These are phyloP conservation scores for Drosophila austrosaltans DNA, from an alignment of 2,888 invertebrate genomes.

Conservation along the genomic window DNA sequence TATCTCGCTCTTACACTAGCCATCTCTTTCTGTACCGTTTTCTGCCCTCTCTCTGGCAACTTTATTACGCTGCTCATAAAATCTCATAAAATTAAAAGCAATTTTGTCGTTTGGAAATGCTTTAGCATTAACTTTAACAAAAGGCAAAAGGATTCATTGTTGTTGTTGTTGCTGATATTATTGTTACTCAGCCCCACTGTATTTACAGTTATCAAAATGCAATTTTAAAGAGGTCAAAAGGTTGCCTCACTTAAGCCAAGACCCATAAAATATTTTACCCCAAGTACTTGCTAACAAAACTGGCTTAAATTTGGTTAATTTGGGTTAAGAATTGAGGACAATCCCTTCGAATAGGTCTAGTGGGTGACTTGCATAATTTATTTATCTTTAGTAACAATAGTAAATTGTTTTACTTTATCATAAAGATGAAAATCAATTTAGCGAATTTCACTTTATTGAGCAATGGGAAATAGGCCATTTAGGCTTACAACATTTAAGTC, in stretches of 20 bases:
- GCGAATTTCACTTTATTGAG: neutral
- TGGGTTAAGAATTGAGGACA: neutral
- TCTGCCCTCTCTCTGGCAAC: slow-evolving; percentile 20
- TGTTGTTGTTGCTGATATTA: slow-evolving; percentile 7
- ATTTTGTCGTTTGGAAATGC: slow-evolving; percentile 53
- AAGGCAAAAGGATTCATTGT: slow-evolving; percentile 28
- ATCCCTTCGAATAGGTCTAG: no score
- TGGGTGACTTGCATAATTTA: no score
- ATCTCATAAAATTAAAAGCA: slow-evolving; percentile 73
- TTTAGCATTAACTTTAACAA: slow-evolving; percentile 45
- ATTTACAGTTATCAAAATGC: slow-evolving; percentile 22
- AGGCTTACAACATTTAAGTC: slow-evolving; percentile 5
- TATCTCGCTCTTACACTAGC: slow-evolving; percentile 15
- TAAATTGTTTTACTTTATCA: neutral
- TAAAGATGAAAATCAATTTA: neutral
- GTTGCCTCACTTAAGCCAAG: slow-evolving; percentile 9
- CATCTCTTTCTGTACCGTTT: neutral
- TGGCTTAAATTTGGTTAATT: neutral
- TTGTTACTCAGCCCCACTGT: neutral
- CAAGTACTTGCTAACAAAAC: neutral
- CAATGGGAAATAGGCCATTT: no score
- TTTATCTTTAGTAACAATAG: no score
- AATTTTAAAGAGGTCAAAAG: slow-evolving; percentile 21
- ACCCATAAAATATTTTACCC: slow-evolving; percentile 20
- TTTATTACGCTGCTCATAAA: slow-evolving; percentile 65